Base-by-base conservation (phyloP, 2,113 vertebrate genomes). In the Malaclemys terrapin region DNA sequence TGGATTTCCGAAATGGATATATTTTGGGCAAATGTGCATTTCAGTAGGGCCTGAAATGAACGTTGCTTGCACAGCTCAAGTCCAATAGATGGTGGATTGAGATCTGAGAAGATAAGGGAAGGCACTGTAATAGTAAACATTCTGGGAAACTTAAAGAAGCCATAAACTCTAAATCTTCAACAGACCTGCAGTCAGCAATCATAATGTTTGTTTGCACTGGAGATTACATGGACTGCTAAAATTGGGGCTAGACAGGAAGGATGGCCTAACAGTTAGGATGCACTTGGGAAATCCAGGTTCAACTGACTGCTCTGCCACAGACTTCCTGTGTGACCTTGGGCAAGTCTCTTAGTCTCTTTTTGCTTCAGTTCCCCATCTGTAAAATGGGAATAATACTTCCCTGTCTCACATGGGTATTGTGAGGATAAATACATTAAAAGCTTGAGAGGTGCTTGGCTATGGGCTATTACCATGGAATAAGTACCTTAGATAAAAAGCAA, bases 31-130 rank as follows among this genome's bases (percentile, higher is more conserved):
- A 69, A 49, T 57, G 10, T 0, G 0, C 25, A 1, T 29, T 35
- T 49, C 13, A 3, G 8, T 45, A 38, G 45, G 16, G 54, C 11
- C 85, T 69, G 56, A 42, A 85, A 54, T 47, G 50, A 35, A 65
- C 5, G 31, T 49, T 83, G 80, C 9, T 1, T 72, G 11, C 22
- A 0, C 4, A 80, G 57, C 17, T 0, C 0, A 69, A 57, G 45
- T 8, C 14, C 79, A 38, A 45, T 24, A 57, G 42, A 16, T 13
- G 3, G 4, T 47, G n/a, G 54, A 7, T 24, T 59, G 78, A 56
- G 89, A 88, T 19, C 10, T 42, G 72, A 82, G 80, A 29, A 79
- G 57, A 56, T 76, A 81, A 62, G 13, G 0, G 4, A 87, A 14
- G 0, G 8, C 52, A 0, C 1, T 17, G 49, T 31, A 16, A 35